These are phyloP conservation scores for Arctia plantaginis DNA, from an alignment of 2,888 invertebrate genomes.

Conservation along the genomic window DNA sequence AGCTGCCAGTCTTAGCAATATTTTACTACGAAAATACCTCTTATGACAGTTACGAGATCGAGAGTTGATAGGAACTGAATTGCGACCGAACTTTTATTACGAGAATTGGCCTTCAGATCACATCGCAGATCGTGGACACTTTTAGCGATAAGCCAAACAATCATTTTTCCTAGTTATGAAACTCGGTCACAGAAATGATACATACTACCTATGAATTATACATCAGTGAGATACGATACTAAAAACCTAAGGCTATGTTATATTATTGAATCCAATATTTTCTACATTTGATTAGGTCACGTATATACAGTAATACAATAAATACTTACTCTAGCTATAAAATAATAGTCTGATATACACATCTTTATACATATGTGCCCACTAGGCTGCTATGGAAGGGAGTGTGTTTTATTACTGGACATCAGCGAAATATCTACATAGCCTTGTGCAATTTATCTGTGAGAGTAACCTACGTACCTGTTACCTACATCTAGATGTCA, in stretches of 20 bases:
- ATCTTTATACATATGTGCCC: not conserved
- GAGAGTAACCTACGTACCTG: not conserved
- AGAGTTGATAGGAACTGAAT: too few relatives aligned
- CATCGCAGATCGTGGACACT: not conserved
- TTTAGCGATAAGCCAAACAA: not conserved
- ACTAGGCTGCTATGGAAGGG: not conserved
- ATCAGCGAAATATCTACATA: not conserved
- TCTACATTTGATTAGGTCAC: not conserved
- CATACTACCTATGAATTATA: not conserved
- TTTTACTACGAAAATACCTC: too few relatives aligned
- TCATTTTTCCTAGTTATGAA: not conserved
- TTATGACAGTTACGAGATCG: too few relatives aligned
- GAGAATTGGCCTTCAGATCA: too few relatives aligned
- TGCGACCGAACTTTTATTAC: too few relatives aligned
- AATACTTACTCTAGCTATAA: not conserved
- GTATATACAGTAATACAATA: not conserved
- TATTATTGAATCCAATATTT: not conserved
- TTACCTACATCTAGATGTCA: not conserved
- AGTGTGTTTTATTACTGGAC: constrained; percentile 1
- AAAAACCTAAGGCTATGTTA: not conserved
- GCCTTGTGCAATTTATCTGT: not conserved
- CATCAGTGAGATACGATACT: not conserved
- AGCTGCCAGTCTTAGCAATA: too few relatives aligned
- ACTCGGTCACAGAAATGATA: not conserved
- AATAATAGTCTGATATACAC: not conserved